Base-by-base conservation (phyloP, 2,888 invertebrate species). In the Ichneumoninae sp. region DNA sequence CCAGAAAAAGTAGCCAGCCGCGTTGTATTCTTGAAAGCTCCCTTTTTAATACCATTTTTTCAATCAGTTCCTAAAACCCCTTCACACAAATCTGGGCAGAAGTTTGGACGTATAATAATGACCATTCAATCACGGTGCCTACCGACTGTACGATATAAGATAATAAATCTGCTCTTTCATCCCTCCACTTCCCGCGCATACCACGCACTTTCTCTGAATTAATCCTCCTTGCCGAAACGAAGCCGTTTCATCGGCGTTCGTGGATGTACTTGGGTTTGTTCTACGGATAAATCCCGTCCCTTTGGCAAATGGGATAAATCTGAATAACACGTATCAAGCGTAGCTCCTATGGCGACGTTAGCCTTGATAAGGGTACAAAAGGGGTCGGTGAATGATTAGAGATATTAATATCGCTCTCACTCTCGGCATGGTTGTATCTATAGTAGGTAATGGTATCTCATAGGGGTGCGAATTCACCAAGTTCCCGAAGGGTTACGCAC, bases 311-410 rank as follows among this genome's bases (percentile, higher is more conserved):
- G 90, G 88, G 89, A 91, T 91, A 92, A 93, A 91, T 93, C 92
- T 91, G 91, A 93, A 92, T 93, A 92, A 91, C 91, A 90, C 91
- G 90, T 91, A 91, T 92, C 91, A 91, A 90, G 88, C 90, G 80
- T 50, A 33, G 87, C 90, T 91, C 89, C 91, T 89, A 89, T 90
- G 91, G 90, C 89, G 83, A 62, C 79, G 82, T 90, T 83, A 82
- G 87, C 89, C 90, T 92, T 93, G 93, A 93, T 92, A 92, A 93
- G 91, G 92, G 93, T 93, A 88, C 88, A 88, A 88, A 91, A 91
- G 91, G 93, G 92, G 90, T 91, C 83, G 91, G 87, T 93, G 93
- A 93, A 92, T 93, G 93, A 93, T 93, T 93, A 92, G 92, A 92
- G 92, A 92, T 93, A 93, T 93, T 93, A 93, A 92, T 93, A 93